Evolutionary conservation across 2,113 vertebrate species (phyloP).

Genomic region (Nycticebus coucang): DNA sequence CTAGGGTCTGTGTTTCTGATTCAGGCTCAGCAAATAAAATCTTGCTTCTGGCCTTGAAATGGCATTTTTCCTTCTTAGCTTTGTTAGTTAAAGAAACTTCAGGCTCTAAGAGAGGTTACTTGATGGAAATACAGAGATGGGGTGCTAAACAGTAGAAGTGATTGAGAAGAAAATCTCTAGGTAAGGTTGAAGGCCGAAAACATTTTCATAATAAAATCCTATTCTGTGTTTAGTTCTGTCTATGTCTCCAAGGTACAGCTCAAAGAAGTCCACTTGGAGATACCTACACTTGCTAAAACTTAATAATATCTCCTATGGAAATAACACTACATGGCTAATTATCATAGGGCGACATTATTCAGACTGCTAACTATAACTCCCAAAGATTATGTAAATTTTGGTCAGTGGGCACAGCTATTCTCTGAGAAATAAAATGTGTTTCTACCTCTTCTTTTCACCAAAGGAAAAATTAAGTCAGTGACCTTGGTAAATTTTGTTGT

Average conservation of each 20-base stretch:
- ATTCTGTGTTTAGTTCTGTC: neutral
- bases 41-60: neutral
- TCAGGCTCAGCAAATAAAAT: neutral
- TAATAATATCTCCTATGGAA: neutral
- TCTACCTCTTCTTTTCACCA: constrained; percentile 32
- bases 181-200: neutral
- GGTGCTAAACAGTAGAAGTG: neutral
- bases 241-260: too few relatives aligned
- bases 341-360: neutral
- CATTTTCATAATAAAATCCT: neutral
- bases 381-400: neutral
- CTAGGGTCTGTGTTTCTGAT: neutral
- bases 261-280: constrained; percentile 22
- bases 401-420: neutral
- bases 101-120: neutral
- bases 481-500: neutral
- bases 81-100: neutral
- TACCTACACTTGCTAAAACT: neutral
- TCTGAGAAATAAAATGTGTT: constrained; percentile 8
- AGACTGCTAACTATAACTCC: neutral
- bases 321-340: neutral
- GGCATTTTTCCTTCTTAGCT: neutral
- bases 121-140: neutral
- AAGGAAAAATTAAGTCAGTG: constrained; percentile 39
- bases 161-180: neutral